Evolutionary conservation across 1,140 invertebrate genomes (phyloP).

Genomic region (Bombus balteatus): DNA sequence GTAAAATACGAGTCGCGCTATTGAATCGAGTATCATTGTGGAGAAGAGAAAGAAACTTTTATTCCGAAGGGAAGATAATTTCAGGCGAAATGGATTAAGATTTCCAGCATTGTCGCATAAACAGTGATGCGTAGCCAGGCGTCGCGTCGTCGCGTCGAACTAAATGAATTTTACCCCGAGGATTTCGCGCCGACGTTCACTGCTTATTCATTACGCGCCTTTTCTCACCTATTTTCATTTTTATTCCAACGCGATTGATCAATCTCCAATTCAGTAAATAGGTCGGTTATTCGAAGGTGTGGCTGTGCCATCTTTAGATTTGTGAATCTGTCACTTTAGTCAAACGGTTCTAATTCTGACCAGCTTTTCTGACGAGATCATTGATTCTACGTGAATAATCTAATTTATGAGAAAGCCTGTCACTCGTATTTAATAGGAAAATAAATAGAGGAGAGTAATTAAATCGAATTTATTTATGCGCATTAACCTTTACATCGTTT

Average conservation of each 20-base stretch:
- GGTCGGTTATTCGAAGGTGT: slow-evolving; percentile 8
- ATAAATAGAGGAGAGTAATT: not conserved
- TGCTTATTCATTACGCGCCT: not conserved
- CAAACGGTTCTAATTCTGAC: not conserved
- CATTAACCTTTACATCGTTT: not conserved
- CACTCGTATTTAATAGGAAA: not conserved
- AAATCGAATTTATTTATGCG: not conserved
- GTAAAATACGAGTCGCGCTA: not conserved
- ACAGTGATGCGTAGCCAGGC: not conserved
- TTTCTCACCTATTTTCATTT: slow-evolving; percentile 37
- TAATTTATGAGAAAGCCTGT: not conserved
- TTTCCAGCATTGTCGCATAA: not conserved
- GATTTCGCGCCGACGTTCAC: not conserved
- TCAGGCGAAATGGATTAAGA: slow-evolving; percentile 12
- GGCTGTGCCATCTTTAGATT: not conserved
- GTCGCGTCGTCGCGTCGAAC: not conserved
- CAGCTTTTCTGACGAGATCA: too few species aligned
- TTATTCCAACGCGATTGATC: slow-evolving; percentile 36
- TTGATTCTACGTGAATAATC: not conserved
- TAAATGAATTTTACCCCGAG: too few species aligned
- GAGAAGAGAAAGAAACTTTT: not conserved
- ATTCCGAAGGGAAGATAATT: slow-evolving; percentile 17
- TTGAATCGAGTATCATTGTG: slow-evolving; percentile 5
- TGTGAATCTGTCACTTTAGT: not conserved
- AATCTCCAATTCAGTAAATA: slow-evolving; percentile 1